phyloP scores from a whole-genome alignment of 1,140 invertebrate genomes.

The Euschistus heros region DNA sequence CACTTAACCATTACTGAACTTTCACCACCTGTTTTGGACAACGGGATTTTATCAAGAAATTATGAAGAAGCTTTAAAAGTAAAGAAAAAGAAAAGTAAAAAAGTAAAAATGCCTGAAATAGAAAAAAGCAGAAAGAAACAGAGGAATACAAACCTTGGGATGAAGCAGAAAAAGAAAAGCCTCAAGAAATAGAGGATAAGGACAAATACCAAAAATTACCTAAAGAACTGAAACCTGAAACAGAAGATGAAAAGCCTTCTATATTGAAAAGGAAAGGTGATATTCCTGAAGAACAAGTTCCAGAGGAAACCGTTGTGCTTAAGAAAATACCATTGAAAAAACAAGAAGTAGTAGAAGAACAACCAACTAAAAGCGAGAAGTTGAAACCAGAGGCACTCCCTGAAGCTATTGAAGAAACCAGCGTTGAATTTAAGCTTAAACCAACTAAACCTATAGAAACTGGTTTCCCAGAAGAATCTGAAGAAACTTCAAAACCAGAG shows the following conservation, averaged over 20 bases:
- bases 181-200: constrained; percentile 13
- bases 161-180: constrained; percentile 17
- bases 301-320: constrained; percentile 23
- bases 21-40: constrained; percentile 29
- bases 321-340: constrained; percentile 32
- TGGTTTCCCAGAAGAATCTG: constrained; percentile 24
- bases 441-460: constrained; percentile 17
- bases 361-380: constrained; percentile 24
- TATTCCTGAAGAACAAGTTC: constrained; percentile 24
- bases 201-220: constrained; percentile 30
- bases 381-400: constrained; percentile 27
- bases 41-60: constrained; percentile 35
- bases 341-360: constrained; percentile 25
- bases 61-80: constrained; percentile 34
- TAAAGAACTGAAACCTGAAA: constrained; percentile 26
- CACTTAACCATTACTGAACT: constrained; percentile 30
- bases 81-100: constrained; percentile 33
- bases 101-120: constrained; percentile 30
- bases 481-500: constrained; percentile 28
- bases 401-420: constrained; percentile 13
- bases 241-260: constrained; percentile 30
- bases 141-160: constrained; percentile 29
- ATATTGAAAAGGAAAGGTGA: constrained; percentile 29
- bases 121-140: constrained; percentile 28
- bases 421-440: constrained; percentile 25